These are phyloP conservation scores for Athripsodes cinereus DNA, from an alignment of 2,888 invertebrate genomes.

Conservation along the genomic window DNA sequence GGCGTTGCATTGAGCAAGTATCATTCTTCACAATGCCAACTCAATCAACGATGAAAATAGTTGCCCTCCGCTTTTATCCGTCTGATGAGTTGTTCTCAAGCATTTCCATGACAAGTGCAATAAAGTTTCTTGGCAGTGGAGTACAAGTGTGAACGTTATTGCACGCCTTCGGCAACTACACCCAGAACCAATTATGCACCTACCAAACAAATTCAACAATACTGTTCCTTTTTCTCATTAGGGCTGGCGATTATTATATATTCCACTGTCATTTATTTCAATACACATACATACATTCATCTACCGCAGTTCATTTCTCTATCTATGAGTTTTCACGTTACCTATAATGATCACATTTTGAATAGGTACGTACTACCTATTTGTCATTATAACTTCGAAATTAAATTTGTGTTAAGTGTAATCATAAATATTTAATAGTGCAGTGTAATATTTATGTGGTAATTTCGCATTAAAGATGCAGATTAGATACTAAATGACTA, in stretches of 20 bases:
- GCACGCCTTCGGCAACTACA: slow-evolving; percentile 19
- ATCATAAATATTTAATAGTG: too few species aligned
- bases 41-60: slow-evolving; percentile 17
- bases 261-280: too few species aligned
- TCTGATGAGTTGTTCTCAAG: slow-evolving; percentile 12
- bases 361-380: too few species aligned
- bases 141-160: slow-evolving; percentile 17
- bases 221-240: neutral
- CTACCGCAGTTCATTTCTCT: too few species aligned
- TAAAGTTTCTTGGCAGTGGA: slow-evolving; percentile 7
- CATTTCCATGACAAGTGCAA: slow-evolving; percentile 16
- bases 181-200: slow-evolving; percentile 22
- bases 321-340: too few species aligned
- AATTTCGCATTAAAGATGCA: too few species aligned
- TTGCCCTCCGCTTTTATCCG: slow-evolving; percentile 13
- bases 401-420: too few species aligned
- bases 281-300: too few species aligned
- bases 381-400: too few species aligned
- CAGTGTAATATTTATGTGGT: too few species aligned
- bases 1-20: neutral
- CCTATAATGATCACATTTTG: too few species aligned
- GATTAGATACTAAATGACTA: too few species aligned
- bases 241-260: neutral
- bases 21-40: slow-evolving; percentile 10
- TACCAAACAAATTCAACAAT: slow-evolving; percentile 4